Base-by-base conservation (phyloP, 2,797 vertebrate genomes). In the Heterohyrax brucei region DNA sequence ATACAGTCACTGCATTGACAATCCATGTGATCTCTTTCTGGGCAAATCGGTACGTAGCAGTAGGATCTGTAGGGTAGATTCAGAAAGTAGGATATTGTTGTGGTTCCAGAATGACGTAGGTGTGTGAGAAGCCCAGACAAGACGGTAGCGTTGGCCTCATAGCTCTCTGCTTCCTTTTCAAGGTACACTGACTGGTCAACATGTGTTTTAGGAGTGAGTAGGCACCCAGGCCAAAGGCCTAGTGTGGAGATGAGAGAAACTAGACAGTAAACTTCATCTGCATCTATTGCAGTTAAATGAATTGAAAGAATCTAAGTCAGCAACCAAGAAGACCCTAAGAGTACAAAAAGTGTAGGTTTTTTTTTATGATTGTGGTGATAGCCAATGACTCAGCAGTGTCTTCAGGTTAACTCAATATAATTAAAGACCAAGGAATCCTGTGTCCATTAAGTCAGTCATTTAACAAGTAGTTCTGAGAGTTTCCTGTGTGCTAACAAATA, bases 391-490 rank as follows among this genome's bases (percentile, higher is more conserved):
- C 26, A 56, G 13, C 33, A 48, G 44, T 28, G 5, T 88, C 39
- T 56, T 82, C 62, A 88, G n/a, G 61, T 88, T 92, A n/a, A 82
- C 28, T 80, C 66, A 73, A 6, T 84, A 93, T 70, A 79, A 62
- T 48, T 13, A 59, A 95, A 91, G 61, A n/a, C 28, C 53, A 70
- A 82, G n/a, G n/a, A 92, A 8, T 62, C 24, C 33, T 28, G 4
- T 56, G 24, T 87, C 46, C 53, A 75, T 64, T 90, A 66, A 88
- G 19, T 76, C 24, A 72, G 22, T 75, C 4, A 50, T 70, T 94
- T 86, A 77, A 19, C 18, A 56, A 46, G 61, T 89, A 6, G 14
- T 87, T 79, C 81, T 70, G 16, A 86, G 79, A 19, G 10, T 91
- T 86, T 70, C 14, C 30, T 56, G 1, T 86, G 28, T 75, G 88